A percentile compares a stretch with the other conserved stretches of the same genome.
Evolutionary conservation across 2,888 invertebrate species (phyloP).

Genomic region (Argyra leucocephala): DNA sequence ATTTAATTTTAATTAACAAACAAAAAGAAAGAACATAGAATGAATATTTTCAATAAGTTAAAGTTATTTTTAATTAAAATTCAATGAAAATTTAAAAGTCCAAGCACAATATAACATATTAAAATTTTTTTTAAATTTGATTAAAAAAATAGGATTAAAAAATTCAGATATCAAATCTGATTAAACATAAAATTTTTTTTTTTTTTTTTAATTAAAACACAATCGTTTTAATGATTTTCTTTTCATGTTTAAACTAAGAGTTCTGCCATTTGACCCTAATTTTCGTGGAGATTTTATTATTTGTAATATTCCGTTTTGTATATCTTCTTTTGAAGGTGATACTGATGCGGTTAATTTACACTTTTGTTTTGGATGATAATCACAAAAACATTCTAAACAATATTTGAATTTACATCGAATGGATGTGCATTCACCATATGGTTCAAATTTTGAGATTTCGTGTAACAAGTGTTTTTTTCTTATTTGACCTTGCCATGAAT

Average conservation of each 20-base stretch:
- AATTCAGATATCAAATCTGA: too few species aligned
- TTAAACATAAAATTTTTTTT: too few species aligned
- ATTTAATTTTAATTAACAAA: too few species aligned
- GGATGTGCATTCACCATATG: slow-evolving; percentile 7
- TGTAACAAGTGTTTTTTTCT: background rate
- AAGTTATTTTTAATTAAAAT: too few species aligned
- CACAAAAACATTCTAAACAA: slow-evolving; percentile 31
- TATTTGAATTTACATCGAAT: slow-evolving; percentile 30
- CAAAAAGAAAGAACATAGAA: too few species aligned
- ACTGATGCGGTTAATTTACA: slow-evolving; percentile 31
- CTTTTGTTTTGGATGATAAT: slow-evolving; percentile 32
- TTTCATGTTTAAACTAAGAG: background rate
- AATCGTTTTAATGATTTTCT: slow-evolving; percentile 10
- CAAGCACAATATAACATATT: too few species aligned
- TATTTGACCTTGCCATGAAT: slow-evolving; percentile 13
- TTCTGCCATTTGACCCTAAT: background rate
- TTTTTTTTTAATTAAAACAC: background rate
- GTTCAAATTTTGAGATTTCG: background rate
- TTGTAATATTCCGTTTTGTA: slow-evolving; percentile 7
- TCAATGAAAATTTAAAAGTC: too few species aligned
- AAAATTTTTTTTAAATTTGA: too few species aligned
- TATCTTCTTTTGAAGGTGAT: slow-evolving; percentile 31
- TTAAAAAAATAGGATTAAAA: too few species aligned
- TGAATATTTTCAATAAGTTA: too few species aligned
- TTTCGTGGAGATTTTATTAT: slow-evolving; percentile 5